Evolutionary conservation across 2,797 vertebrate genomes (phyloP), one percentile per base, ranked within the genome.

Genomic region (Pangasius krempfi): DNA sequence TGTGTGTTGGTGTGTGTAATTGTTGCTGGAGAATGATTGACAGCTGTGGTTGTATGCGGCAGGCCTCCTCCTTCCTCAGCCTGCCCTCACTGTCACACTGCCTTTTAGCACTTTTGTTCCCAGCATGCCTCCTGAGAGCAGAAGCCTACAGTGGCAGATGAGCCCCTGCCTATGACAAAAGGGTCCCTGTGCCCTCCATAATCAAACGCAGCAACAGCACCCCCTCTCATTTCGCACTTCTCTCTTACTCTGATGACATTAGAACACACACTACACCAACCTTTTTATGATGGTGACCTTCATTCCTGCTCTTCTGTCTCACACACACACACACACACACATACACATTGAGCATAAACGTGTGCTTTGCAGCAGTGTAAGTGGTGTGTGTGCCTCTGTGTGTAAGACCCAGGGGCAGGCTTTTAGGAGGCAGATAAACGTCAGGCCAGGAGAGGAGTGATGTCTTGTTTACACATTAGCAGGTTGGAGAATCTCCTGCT

Each of bases 51-150:
- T 94, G 95, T 88, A 12, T 92, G 88, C 72, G 58, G 86, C 84
- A 91, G 82, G 87, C 75, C 84, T 56, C 90, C 94, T 95, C 94
- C 82, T 88, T 96, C 97, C 95, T 94, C 20, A 87, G 96, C 95
- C 95, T 93, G 94, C 95, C 93, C 94, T 95, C 96, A 96, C 96
- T 97, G 96, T 97, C 96, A 96, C 96, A 93, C 95, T 96, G 96
- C 96, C 97, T 99, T 97, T 99, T 98, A 98, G 97, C 98, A 98
- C 97, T 97, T 98, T 98, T 98, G 97, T 98, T 95, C 94, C 92
- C 76, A 79, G 93, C 92, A 90, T 94, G 97, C 97, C 98, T 94
- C 92, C 94, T 96, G 97, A 96, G 95, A 95, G 93, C 95, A 95
- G 95, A 95, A 93, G 97, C 96, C 97, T 96, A 96, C 97, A 96